These are phyloP conservation scores for Accipiter cooperii DNA, from an alignment of 2,113 vertebrate species.

Conservation along the genomic window DNA sequence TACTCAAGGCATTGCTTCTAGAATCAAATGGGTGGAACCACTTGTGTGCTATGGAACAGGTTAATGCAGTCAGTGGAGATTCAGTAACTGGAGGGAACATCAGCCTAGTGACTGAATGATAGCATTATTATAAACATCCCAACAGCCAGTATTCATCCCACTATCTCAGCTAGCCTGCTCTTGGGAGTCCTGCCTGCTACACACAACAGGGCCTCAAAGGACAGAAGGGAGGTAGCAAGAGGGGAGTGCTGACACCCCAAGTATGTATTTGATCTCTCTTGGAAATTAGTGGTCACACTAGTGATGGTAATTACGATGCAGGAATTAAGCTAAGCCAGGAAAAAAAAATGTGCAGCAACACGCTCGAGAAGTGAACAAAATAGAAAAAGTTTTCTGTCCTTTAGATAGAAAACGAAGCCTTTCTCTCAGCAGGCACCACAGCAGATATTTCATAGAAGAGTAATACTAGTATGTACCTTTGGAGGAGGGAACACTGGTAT, in stretches of 20 bases:
- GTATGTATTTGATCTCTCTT: not conserved
- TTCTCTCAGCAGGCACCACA: not conserved
- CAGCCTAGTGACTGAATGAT: rapidly evolving
- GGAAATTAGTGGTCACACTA: not conserved
- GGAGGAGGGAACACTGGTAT: rapidly evolving
- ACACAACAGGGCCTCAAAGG: not conserved
- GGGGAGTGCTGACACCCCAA: not conserved
- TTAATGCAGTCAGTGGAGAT: too few species aligned
- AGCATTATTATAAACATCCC: not conserved
- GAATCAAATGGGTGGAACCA: not conserved
- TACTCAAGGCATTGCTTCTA: not conserved
- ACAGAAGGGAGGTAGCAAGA: not conserved
- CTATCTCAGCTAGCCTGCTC: not conserved
- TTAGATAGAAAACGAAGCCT: not conserved
- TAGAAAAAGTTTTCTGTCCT: not conserved
- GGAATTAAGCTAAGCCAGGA: not conserved
- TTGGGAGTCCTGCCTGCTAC: not conserved
- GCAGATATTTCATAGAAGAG: not conserved
- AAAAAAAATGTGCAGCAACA: not conserved
- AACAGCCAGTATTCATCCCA: not conserved
- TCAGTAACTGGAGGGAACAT: not conserved
- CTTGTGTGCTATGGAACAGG: not conserved
- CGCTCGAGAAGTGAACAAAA: not conserved
- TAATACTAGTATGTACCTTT: too few species aligned
- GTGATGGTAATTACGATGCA: not conserved